Percentiles rank a stretch among this genome's conserved stretches.
Evolutionary conservation across 2,888 invertebrate species (phyloP).

Genomic region (Himalopsyche tibetana): DNA sequence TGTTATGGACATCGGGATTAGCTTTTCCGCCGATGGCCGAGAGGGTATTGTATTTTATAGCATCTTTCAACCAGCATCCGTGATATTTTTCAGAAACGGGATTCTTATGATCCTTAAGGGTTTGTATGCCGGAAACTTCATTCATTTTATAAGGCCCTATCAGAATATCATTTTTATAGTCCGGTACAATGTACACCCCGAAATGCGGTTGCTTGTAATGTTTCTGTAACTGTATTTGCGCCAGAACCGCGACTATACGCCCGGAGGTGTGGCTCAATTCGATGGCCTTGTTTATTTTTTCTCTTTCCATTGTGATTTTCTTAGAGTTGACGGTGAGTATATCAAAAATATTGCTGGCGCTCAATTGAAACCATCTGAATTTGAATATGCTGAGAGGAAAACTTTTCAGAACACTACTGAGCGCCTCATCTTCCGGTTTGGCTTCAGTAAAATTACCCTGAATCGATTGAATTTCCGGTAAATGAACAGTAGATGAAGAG

Average conservation of each 20-base stretch:
- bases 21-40: neutral
- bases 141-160: conserved; percentile 56
- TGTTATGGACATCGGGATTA: neutral
- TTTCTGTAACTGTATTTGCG: conserved; percentile 66
- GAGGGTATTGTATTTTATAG: neutral
- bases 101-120: neutral
- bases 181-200: conserved; percentile 56
- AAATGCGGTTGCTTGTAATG: conserved; percentile 47
- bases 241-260: conserved; percentile 75
- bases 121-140: conserved; percentile 49
- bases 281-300: conserved; percentile 75
- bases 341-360: neutral
- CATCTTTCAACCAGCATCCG: neutral
- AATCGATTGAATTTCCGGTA: neutral
- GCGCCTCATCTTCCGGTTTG: neutral
- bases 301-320: conserved; percentile 77
- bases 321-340: conserved; percentile 66
- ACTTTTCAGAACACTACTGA: neutral
- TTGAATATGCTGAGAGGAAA: neutral
- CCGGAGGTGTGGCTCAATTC: conserved; percentile 73
- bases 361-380: neutral
- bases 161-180: conserved; percentile 54
- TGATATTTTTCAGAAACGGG: neutral
- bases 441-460: neutral
- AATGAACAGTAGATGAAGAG: neutral